Percentiles rank a stretch among this genome's conserved stretches.
These are phyloP conservation scores for Ranitomeya variabilis DNA, from an alignment of 2,113 vertebrate genomes.

Conservation along the genomic window DNA sequence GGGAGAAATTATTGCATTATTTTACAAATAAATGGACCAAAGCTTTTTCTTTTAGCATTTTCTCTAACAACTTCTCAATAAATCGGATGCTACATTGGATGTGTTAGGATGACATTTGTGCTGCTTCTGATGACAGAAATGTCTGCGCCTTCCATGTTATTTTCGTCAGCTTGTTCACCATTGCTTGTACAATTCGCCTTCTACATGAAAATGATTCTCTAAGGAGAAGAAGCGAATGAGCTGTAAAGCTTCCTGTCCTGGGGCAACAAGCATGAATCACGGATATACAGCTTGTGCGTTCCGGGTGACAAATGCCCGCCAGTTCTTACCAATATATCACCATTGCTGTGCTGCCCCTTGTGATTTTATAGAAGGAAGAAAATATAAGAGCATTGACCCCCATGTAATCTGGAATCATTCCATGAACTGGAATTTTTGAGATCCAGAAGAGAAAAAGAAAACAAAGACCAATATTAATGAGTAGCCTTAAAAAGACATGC, in stretches of 20 bases:
- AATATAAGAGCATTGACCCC: background rate
- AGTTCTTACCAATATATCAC: background rate
- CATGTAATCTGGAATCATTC: background rate
- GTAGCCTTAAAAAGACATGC: background rate
- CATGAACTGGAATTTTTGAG: background rate
- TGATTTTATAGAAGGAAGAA: background rate
- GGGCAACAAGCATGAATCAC: slow-evolving; percentile 1
- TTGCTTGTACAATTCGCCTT: slow-evolving; percentile 14
- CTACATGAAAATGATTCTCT: slow-evolving; percentile 5
- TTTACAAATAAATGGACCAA: no score
- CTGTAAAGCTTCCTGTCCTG: background rate
- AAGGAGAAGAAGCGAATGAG: background rate
- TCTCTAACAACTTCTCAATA: no score
- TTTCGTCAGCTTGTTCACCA: background rate
- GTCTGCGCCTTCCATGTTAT: background rate
- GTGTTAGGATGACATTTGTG: background rate
- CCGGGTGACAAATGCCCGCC: slow-evolving; percentile 17
- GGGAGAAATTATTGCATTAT: no score
- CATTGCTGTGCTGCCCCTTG: background rate
- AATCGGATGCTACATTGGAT: no score
- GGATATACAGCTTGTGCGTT: background rate
- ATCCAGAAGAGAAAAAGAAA: background rate
- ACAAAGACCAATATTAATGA: background rate
- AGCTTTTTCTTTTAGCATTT: no score
- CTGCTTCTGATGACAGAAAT: background rate